Evolutionary conservation across 2,113 vertebrate genomes (phyloP).

Genomic region (Crotophaga sulcirostris): DNA sequence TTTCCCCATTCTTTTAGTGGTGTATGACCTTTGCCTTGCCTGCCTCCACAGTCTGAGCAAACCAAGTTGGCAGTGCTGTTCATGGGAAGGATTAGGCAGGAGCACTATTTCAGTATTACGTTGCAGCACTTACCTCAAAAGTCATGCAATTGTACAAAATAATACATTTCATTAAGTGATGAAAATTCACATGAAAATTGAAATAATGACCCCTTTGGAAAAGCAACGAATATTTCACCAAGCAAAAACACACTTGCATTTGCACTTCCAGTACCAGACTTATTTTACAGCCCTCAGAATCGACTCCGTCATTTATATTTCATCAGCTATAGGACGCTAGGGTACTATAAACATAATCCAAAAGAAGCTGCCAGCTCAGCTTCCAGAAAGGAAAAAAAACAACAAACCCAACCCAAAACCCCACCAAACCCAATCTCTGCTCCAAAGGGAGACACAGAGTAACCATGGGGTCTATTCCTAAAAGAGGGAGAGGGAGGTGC

Average conservation of each 20-base stretch:
- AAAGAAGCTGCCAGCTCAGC: constrained; percentile 56
- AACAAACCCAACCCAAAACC: background rate
- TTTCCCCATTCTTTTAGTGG: background rate
- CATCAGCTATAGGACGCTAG: constrained; percentile 50
- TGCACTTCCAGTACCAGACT: constrained; percentile 30
- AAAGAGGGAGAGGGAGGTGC: rapidly evolving
- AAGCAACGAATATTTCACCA: constrained; percentile 46
- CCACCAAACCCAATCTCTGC: background rate
- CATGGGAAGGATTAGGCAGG: background rate
- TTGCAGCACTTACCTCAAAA: constrained; percentile 49
- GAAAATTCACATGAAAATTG: constrained; percentile 58
- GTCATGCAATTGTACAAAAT: constrained; percentile 26
- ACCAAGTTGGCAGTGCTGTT: background rate
- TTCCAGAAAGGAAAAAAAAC: constrained; percentile 16
- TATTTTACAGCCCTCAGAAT: constrained; percentile 54
- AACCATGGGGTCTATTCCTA: background rate
- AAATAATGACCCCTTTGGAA: constrained; percentile 52
- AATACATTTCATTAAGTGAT: constrained; percentile 13
- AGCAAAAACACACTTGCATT: background rate
- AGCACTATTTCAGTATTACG: constrained; percentile 19
- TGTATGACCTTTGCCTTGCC: background rate
- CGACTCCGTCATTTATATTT: constrained; percentile 50
- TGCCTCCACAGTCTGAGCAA: background rate
- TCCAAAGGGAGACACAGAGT: background rate
- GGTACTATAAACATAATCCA: constrained; percentile 60